A percentile compares a stretch with the other conserved stretches of the same genome.
These are phyloP conservation scores for Listronotus oregonensis DNA, from an alignment of 1,140 invertebrate species.

Conservation along the genomic window DNA sequence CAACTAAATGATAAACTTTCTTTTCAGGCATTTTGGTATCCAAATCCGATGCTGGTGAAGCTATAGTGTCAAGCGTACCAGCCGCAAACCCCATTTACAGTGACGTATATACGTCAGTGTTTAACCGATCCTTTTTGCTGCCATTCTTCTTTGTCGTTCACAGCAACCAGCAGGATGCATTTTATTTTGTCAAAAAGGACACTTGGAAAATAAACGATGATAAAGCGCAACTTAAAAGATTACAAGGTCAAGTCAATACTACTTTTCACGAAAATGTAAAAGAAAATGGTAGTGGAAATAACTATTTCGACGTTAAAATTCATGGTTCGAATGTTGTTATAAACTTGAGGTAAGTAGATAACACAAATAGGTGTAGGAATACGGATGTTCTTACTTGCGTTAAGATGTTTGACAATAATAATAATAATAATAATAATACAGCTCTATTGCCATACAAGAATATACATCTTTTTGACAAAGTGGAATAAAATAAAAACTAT, in stretches of 20 bases:
- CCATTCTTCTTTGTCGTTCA: slow-evolving; percentile 67
- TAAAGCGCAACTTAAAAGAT: slow-evolving; percentile 81
- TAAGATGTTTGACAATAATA: too few relatives aligned
- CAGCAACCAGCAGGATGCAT: slow-evolving; percentile 79
- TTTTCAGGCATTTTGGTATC: slow-evolving; percentile 77
- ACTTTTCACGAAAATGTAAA: slow-evolving; percentile 83
- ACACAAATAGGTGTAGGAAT: too few relatives aligned
- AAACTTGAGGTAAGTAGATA: slow-evolving; percentile 63
- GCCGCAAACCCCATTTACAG: slow-evolving; percentile 85
- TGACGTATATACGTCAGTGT: slow-evolving; percentile 92
- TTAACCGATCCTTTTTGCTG: slow-evolving; percentile 87
- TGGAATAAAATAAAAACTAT: too few relatives aligned
- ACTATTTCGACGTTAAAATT: slow-evolving; percentile 83
- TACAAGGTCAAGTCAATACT: slow-evolving; percentile 90
- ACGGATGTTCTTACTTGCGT: too few relatives aligned
- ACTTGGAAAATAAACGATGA: slow-evolving; percentile 87
- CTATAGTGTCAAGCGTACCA: slow-evolving; percentile 83
- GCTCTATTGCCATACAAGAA: too few relatives aligned
- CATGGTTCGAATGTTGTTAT: slow-evolving; percentile 81
- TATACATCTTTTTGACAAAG: too few relatives aligned
- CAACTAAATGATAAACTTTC: too few relatives aligned
- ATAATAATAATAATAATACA: too few relatives aligned
- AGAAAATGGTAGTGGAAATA: slow-evolving; percentile 70
- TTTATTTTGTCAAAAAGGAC: slow-evolving; percentile 94
- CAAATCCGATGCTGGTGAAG: slow-evolving; percentile 74